Evolutionary conservation across 2,797 vertebrate species (phyloP).

Genomic region (Leptatherina wallacei): DNA sequence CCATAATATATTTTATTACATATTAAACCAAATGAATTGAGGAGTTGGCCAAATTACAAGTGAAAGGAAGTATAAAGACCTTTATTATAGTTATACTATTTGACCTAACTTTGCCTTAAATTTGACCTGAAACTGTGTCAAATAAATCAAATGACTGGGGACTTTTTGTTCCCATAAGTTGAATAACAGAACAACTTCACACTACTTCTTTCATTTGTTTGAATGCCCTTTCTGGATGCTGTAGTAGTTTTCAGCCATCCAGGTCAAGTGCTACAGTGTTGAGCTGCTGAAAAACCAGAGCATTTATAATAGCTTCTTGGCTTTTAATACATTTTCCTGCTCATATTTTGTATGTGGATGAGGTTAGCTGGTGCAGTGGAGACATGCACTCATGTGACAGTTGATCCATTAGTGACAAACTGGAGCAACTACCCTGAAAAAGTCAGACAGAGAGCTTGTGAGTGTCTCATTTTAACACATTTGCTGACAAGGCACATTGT

Average conservation of each 20-base stretch:
- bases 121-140: not conserved
- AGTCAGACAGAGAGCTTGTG: not conserved
- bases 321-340: not conserved
- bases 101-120: not conserved
- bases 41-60: too few relatives aligned
- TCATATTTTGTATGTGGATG: conserved; percentile 4
- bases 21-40: too few relatives aligned
- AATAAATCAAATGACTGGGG: not conserved
- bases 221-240: conserved; percentile 9
- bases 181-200: not conserved
- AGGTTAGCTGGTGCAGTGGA: not conserved
- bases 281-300: conserved; percentile 13
- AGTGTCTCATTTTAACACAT: not conserved
- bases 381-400: conserved; percentile 14
- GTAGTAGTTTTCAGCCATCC: not conserved
- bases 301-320: not conserved
- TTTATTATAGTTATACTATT: too few relatives aligned
- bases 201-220: conserved; percentile 5
- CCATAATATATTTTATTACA: too few relatives aligned
- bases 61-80: too few relatives aligned
- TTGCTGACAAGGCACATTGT: not conserved
- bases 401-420: conserved; percentile 21
- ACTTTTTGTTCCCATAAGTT: not conserved
- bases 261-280: conserved; percentile 13
- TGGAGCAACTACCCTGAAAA: conserved; percentile 7